Evolutionary conservation across 2,797 vertebrate species (phyloP).

Genomic region (Bradypodion pumilum): DNA sequence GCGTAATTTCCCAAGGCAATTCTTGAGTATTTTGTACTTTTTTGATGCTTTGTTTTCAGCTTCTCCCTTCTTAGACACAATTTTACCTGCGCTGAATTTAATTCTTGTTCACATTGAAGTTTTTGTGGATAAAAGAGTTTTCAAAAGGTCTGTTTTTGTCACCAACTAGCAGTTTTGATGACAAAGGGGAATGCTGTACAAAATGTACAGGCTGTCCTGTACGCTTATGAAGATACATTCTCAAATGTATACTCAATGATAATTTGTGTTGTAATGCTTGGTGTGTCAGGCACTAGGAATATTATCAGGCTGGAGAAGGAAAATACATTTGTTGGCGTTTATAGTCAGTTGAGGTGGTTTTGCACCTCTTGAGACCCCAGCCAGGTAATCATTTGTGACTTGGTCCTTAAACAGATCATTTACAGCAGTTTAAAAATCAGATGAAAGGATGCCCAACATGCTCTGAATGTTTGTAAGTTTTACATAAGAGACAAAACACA

Average conservation of each 20-base stretch:
- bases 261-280: not conserved
- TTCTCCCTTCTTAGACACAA: not conserved
- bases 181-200: not conserved
- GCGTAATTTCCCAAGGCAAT: not conserved
- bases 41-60: not conserved
- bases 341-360: no score
- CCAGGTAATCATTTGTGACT: no score
- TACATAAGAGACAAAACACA: conserved; percentile 46
- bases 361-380: no score
- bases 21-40: not conserved
- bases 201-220: not conserved
- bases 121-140: not conserved
- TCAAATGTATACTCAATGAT: not conserved
- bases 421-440: conserved; percentile 50
- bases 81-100: not conserved
- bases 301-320: no score
- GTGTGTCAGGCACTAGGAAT: not conserved
- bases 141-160: not conserved
- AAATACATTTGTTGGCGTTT: no score
- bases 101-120: not conserved
- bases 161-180: not conserved
- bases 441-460: conserved; percentile 58
- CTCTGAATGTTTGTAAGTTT: conserved; percentile 59
- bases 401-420: no score
- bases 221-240: not conserved